Conservation (phyloP, 2,113 vertebrate genomes). For the Hypanus sabinus region DNA sequence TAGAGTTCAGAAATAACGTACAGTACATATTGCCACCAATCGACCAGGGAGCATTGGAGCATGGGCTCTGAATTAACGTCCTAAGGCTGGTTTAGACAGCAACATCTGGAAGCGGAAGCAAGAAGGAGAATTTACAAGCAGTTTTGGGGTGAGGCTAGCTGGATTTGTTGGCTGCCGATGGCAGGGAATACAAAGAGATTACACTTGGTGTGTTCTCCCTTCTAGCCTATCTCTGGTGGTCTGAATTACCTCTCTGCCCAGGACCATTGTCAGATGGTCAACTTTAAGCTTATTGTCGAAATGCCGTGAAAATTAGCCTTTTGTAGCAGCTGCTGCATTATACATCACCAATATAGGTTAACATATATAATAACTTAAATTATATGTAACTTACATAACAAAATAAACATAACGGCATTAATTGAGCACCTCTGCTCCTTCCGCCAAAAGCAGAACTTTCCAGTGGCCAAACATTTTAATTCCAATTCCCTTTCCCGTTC, state of each 20-base stretch:
- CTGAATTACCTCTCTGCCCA: neutral
- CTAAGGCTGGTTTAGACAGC: neutral
- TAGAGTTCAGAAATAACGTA: neutral
- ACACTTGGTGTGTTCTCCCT: neutral
- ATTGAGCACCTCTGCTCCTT: too few relatives aligned
- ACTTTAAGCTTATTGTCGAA: neutral
- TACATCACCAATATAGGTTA: too few relatives aligned
- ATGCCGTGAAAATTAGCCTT: too few relatives aligned
- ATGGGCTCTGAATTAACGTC: neutral
- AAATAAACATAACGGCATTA: too few relatives aligned
- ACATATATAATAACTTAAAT: too few relatives aligned
- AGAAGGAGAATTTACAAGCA: neutral
- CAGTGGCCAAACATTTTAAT: too few relatives aligned
- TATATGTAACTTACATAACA: too few relatives aligned
- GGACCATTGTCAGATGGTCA: too few relatives aligned
- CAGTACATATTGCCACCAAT: neutral
- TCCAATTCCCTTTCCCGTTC: too few relatives aligned
- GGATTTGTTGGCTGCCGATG: neutral
- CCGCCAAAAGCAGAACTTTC: too few relatives aligned
- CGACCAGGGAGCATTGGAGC: neutral
- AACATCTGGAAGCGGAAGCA: neutral
- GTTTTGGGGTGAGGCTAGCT: neutral
- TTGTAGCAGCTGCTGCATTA: too few relatives aligned
- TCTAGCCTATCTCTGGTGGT: neutral
- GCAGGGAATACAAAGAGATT: neutral